Percentiles rank a stretch among this genome's conserved stretches.
These are phyloP conservation scores for Pterocles orientalis DNA, from an alignment of 2,113 vertebrate species.

Conservation along the genomic window DNA sequence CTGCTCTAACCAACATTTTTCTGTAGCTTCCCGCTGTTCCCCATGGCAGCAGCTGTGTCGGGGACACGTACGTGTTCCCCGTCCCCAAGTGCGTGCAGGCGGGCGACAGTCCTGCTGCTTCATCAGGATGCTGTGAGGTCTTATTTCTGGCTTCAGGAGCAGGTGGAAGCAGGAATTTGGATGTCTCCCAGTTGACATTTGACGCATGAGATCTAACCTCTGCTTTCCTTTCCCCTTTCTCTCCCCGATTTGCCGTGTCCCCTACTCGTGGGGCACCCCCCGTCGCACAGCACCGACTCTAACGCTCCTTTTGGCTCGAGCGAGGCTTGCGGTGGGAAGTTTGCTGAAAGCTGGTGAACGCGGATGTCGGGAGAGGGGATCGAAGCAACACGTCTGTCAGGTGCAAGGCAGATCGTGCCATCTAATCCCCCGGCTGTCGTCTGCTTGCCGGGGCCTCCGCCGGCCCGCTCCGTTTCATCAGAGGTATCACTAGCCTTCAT, in stretches of 20 bases:
- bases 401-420: not conserved
- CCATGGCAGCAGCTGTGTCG: not conserved
- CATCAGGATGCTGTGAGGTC: not conserved
- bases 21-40: not conserved
- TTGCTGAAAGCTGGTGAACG: not conserved
- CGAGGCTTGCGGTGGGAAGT: not conserved
- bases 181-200: not conserved
- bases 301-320: not conserved
- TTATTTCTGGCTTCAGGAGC: conserved; percentile 25
- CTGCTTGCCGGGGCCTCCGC: not conserved
- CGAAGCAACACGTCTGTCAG: not conserved
- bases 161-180: not conserved
- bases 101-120: not conserved
- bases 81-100: not conserved
- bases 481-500: conserved; percentile 7
- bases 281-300: fast-evolving
- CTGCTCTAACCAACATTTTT: not conserved
- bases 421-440: conserved; percentile 1
- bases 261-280: fast-evolving
- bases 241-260: fast-evolving
- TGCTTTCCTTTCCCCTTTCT: not conserved
- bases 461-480: not conserved
- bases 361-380: not conserved
- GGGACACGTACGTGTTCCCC: not conserved
- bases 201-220: not conserved